Percentiles rank a stretch among this genome's conserved stretches.
Conservation (phyloP, 1,140 invertebrate genomes). For the Leptinotarsa texana region DNA sequence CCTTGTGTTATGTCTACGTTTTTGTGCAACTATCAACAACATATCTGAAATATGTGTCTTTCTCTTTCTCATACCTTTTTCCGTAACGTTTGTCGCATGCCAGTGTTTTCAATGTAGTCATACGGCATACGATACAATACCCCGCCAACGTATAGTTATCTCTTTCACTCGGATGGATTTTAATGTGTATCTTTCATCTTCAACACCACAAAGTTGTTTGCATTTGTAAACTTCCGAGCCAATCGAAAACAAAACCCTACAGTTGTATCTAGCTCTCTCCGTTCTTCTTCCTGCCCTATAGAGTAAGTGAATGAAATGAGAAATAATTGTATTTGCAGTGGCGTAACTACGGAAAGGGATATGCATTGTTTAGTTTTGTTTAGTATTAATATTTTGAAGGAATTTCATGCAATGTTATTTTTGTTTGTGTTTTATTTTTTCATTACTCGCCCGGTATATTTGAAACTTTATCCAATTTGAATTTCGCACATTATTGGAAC, state of each 20-base stretch:
- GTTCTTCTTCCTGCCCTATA: constrained; percentile 16
- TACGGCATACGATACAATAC: constrained; percentile 39
- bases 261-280: constrained; percentile 19
- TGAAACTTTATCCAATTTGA: too few species aligned
- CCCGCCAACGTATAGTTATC: constrained; percentile 14
- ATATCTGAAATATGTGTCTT: constrained; percentile 29
- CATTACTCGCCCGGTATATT: too few species aligned
- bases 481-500: too few species aligned
- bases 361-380: too few species aligned
- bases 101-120: constrained; percentile 43
- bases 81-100: constrained; percentile 37
- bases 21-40: constrained; percentile 40
- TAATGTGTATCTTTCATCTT: constrained; percentile 20
- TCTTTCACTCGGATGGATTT: constrained; percentile 29
- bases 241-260: constrained; percentile 31
- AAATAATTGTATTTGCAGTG: neutral
- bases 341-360: neutral
- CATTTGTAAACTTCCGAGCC: constrained; percentile 32
- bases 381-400: too few species aligned
- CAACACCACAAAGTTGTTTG: constrained; percentile 26
- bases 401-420: too few species aligned
- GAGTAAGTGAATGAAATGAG: neutral
- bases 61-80: constrained; percentile 29
- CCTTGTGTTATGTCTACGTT: constrained; percentile 54
- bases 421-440: too few species aligned